Evolutionary conservation across 2,888 invertebrate genomes (phyloP).

Genomic region (Sinopyrophorus schimmeli): DNA sequence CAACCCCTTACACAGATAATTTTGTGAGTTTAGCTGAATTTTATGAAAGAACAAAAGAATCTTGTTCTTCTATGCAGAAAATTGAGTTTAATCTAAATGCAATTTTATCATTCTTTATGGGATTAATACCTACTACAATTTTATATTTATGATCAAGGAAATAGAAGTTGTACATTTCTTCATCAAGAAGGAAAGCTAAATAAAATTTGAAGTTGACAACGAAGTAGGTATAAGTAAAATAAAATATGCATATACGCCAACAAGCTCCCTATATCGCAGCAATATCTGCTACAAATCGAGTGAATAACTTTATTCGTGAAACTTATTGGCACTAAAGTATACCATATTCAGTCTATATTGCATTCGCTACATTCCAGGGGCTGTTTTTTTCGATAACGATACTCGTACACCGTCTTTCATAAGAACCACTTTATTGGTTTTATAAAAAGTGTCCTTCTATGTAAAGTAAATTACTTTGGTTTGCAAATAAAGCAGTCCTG

Average conservation of each 20-base stretch:
- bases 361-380: conserved; percentile 20
- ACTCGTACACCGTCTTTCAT: conserved; percentile 9
- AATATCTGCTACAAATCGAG: conserved; percentile 13
- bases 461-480: conserved; percentile 5
- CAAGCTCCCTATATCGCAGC: conserved; percentile 9
- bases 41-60: no score
- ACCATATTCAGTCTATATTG: conserved; percentile 20
- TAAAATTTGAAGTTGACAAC: conserved; percentile 3
- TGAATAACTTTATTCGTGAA: conserved; percentile 23
- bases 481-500: no score
- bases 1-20: no score
- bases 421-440: conserved; percentile 17
- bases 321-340: conserved; percentile 20
- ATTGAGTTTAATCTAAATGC: no score
- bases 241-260: conserved; percentile 18
- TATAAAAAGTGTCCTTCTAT: conserved; percentile 10
- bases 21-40: no score
- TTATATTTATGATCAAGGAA: no score
- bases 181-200: conserved; percentile 8
- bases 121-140: no score
- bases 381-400: conserved; percentile 10
- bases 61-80: no score
- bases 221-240: conserved; percentile 9
- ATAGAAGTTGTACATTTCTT: no score
- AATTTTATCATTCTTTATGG: no score